Evolutionary conservation across 2,888 invertebrate genomes (phyloP), one percentile per base, ranked within the genome.

Genomic region (Eutolmus rufibarbis): DNA sequence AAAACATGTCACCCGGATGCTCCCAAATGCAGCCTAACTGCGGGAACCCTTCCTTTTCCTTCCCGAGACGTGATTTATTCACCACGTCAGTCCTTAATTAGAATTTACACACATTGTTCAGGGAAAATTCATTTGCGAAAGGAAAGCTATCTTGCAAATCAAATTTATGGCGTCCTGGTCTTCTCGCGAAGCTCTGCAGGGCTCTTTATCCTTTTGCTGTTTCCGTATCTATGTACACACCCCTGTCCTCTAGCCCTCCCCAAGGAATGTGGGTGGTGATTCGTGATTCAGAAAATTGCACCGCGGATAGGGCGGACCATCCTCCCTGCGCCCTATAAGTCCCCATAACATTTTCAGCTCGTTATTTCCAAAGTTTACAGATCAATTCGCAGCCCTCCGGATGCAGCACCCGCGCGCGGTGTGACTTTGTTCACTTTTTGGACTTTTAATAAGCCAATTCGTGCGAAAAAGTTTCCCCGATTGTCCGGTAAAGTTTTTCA

Each of bases 51-150:
- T 28, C 19, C 34, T n/a, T 23, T 57, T 46, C 19, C 40, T 57
- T 46, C 19, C 46, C 23, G 40, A 19, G 66, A 40, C 82, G 82
- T 84, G 82, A 84, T 84, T 84, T 84, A 84, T 84, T 66, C 46
- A 84, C 46, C 40, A 28, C 12, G 82, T n/a, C 82, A 66, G 37
- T 28, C 82, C 82, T 84, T 84, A 84, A 84, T 84, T 84, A 84
- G 82, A 84, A 84, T 84, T 84, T 84, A 84, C 82, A 84, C 82
- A 84, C 82, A 84, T 66, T 84, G 66, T 66, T 34, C 40, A 5
- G 12, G 66, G 66, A 5, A 84, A 84, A 66, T 84, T 84, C 66
- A 81, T 81, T 81, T 81, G 34, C 31, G n/a, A 66, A 84, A 66
- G 66, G 82, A 34, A 66, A 84, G 66, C 82, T 84, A 66, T 40